Conservation (phyloP, 1,140 invertebrate species). For the Bradynema listronoti region DNA sequence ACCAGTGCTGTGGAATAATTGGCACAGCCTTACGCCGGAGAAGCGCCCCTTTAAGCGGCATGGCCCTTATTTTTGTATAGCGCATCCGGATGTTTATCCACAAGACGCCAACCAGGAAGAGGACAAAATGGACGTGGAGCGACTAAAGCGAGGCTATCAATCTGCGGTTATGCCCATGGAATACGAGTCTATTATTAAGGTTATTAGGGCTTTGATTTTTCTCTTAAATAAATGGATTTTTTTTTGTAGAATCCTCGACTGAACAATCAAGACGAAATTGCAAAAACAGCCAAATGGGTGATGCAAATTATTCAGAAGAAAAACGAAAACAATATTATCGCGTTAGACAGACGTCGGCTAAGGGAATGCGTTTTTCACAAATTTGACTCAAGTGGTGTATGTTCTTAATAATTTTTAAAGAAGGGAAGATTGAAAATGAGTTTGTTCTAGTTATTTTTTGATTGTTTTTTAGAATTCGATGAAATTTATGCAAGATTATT, state of each 20-base stretch:
- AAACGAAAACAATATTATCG: conserved; percentile 25
- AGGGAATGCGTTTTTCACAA: conserved; percentile 36
- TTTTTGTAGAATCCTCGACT: conserved; percentile 23
- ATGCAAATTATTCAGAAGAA: conserved; percentile 33
- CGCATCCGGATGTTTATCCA: conserved; percentile 40
- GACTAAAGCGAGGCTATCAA: conserved; percentile 25
- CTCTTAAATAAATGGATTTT: neutral
- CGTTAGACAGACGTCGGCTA: conserved; percentile 34
- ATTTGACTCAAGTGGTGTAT: conserved; percentile 15
- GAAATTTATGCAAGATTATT: conserved; percentile 15
- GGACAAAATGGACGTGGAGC: conserved; percentile 34
- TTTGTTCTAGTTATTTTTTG: conserved; percentile 25
- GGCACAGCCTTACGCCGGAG: conserved; percentile 9
- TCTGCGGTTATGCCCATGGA: conserved; percentile 23
- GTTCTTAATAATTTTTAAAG: too few relatives aligned
- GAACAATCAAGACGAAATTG: conserved; percentile 21
- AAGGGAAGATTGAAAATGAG: conserved; percentile 2
- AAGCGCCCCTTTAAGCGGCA: conserved; percentile 2
- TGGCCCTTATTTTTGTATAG: too few relatives aligned
- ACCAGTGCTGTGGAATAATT: too few relatives aligned
- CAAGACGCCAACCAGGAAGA: conserved; percentile 41
- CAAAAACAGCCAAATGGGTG: conserved; percentile 14
- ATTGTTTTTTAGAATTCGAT: too few relatives aligned
- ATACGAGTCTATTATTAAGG: conserved; percentile 33
- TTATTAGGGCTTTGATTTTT: conserved; percentile 8